Percentiles rank a stretch among this genome's conserved stretches.
Conservation (phyloP, 1,140 invertebrate species). For the Nasonia vitripennis region DNA sequence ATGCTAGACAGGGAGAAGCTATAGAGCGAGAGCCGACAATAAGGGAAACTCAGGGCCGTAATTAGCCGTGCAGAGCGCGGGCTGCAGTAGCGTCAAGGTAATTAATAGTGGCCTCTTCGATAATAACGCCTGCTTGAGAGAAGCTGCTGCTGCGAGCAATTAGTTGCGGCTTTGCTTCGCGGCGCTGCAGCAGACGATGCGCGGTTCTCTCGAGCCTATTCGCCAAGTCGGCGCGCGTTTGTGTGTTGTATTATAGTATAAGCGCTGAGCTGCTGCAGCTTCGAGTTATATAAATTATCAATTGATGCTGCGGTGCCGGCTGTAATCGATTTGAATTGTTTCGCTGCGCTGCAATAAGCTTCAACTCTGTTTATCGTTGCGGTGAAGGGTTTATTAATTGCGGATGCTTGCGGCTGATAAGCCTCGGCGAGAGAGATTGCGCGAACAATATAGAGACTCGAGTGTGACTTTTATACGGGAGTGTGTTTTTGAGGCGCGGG, state of each 20-base stretch:
- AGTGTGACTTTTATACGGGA: too few species aligned
- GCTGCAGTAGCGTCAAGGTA: neutral
- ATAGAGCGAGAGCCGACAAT: slow-evolving; percentile 6
- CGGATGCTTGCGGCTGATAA: too few species aligned
- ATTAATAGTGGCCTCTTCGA: slow-evolving; percentile 42
- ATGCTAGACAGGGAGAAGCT: neutral
- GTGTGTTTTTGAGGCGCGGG: too few species aligned
- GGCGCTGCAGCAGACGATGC: neutral
- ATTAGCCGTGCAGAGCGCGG: slow-evolving; percentile 1
- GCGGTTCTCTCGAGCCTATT: neutral
- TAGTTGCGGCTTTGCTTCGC: slow-evolving; percentile 35
- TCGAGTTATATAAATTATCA: slow-evolving; percentile 15
- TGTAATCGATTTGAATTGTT: slow-evolving; percentile 11
- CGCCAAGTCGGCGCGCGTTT: slow-evolving; percentile 1
- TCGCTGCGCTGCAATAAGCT: neutral
- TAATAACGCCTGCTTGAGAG: slow-evolving; percentile 37
- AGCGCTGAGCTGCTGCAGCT: neutral
- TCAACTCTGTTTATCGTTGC: neutral
- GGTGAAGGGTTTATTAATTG: neutral
- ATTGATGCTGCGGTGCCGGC: neutral
- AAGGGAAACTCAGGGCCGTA: slow-evolving; percentile 27
- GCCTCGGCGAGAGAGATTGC: too few species aligned
- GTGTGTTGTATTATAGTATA: neutral
- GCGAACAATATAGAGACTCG: too few species aligned
- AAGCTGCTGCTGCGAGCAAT: slow-evolving; percentile 23